Percentiles rank a stretch among this genome's conserved stretches.
Conservation (phyloP, 2,888 invertebrate species). For the Drosophila algonquin region DNA sequence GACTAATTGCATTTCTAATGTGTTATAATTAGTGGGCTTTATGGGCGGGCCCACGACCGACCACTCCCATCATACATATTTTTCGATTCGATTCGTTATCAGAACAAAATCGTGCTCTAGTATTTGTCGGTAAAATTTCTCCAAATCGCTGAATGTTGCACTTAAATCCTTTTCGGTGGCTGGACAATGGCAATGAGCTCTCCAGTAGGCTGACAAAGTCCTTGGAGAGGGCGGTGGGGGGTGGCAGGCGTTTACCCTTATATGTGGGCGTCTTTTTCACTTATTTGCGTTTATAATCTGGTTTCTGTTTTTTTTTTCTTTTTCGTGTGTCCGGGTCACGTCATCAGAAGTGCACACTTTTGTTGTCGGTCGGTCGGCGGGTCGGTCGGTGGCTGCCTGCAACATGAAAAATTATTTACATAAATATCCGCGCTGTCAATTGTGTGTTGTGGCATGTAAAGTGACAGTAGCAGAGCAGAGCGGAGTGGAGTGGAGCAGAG, state of each 20-base stretch:
- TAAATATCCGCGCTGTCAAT: constrained; percentile 77
- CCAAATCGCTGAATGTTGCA: constrained; percentile 29
- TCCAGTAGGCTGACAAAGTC: constrained; percentile 23
- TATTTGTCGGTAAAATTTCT: constrained; percentile 14
- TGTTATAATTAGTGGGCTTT: constrained; percentile 72
- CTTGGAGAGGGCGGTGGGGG: constrained; percentile 17
- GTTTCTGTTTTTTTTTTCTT: constrained; percentile 3
- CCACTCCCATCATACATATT: constrained; percentile 3
- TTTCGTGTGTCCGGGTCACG: constrained; percentile 56
- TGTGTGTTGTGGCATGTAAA: constrained; percentile 79
- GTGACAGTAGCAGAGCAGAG: constrained; percentile 69
- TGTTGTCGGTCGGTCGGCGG: constrained; percentile 43
- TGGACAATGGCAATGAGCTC: constrained; percentile 39
- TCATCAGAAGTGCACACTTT: constrained; percentile 70
- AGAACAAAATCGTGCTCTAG: constrained; percentile 4
- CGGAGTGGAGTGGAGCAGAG: constrained; percentile 48
- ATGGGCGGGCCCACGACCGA: constrained; percentile 24
- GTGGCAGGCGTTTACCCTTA: constrained; percentile 42
- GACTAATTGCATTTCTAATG: constrained; percentile 72
- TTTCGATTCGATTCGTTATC: not conserved
- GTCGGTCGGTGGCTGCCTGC: constrained; percentile 35
- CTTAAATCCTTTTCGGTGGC: constrained; percentile 42
- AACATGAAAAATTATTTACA: constrained; percentile 76
- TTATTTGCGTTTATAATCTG: constrained; percentile 47
- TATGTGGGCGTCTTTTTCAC: constrained; percentile 42